phyloP scores from a whole-genome alignment of 2,797 vertebrate genomes.

The Enteromius thamalakanensis region DNA sequence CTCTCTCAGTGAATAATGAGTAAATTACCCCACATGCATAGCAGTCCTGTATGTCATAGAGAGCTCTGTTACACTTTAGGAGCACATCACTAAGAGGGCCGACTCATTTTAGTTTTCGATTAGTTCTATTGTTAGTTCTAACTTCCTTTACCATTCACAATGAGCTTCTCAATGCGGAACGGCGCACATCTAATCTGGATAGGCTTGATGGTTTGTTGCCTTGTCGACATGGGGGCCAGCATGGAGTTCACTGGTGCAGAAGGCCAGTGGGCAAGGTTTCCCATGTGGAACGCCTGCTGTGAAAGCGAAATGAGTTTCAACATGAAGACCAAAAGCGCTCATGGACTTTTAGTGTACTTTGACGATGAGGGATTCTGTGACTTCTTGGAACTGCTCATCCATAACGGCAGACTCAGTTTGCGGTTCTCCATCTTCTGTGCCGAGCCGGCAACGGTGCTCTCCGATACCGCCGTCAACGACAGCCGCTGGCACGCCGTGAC shows the following conservation, averaged over 20 bases:
- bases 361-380: slow-evolving; percentile 98
- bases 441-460: slow-evolving; percentile 90
- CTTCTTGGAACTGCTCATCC: slow-evolving; percentile 96
- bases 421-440: slow-evolving; percentile 99
- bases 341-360: slow-evolving; percentile 95
- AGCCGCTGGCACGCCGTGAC: slow-evolving; percentile 90
- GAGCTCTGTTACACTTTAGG: slow-evolving; percentile 48
- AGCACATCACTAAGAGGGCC: slow-evolving; percentile 37
- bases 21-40: slow-evolving; percentile 50
- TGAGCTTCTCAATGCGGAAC: slow-evolving; percentile 68
- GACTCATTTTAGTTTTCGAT: slow-evolving; percentile 36
- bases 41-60: slow-evolving; percentile 41
- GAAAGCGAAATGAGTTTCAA: slow-evolving; percentile 99
- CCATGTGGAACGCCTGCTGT: slow-evolving; percentile 98
- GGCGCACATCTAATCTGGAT: slow-evolving; percentile 81
- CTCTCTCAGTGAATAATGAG: slow-evolving; percentile 51
- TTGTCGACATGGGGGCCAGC: slow-evolving; percentile 85
- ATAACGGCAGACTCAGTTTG: slow-evolving; percentile 91
- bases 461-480: slow-evolving; percentile 89
- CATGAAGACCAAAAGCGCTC: slow-evolving; percentile 96
- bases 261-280: slow-evolving; percentile 97
- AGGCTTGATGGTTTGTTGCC: slow-evolving; percentile 84
- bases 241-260: slow-evolving; percentile 95
- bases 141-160: slow-evolving; percentile 54
- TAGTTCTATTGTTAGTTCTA: slow-evolving; percentile 33